Evolutionary conservation across 2,113 vertebrate genomes (phyloP).

Genomic region (human): DNA sequence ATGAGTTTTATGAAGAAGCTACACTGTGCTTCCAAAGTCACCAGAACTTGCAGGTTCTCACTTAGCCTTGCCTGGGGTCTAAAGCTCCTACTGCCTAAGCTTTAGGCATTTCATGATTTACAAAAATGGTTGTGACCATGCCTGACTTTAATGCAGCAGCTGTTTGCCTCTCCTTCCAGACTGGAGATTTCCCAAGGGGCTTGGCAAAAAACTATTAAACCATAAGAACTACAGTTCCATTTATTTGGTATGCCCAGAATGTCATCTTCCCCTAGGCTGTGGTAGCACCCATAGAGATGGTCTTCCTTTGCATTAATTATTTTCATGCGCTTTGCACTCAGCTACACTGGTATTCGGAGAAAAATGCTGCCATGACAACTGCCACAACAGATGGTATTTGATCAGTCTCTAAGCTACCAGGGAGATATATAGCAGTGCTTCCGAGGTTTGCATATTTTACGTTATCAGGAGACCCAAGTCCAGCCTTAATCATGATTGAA

Average conservation of each 20-base stretch:
- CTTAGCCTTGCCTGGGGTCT: not conserved
- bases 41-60: not conserved
- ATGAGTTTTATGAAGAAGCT: not conserved
- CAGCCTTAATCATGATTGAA: conserved; percentile 47
- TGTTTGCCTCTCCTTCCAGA: not conserved
- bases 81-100: not conserved
- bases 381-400: conserved; percentile 79
- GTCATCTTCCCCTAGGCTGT: not conserved
- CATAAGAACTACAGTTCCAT: not conserved
- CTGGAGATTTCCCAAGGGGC: not conserved
- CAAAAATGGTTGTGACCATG: not conserved
- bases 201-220: not conserved
- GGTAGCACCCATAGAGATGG: not conserved
- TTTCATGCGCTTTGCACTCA: conserved; percentile 59
- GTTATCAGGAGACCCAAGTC: conserved; percentile 41
- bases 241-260: not conserved
- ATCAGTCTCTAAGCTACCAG: conserved; percentile 69
- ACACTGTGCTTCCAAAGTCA: not conserved
- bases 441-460: conserved; percentile 48
- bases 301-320: conserved; percentile 40
- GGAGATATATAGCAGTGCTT: conserved; percentile 52
- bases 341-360: conserved; percentile 65
- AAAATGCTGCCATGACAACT: conserved; percentile 78
- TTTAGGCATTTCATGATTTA: not conserved
- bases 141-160: not conserved